These are phyloP conservation scores for Glareola pratincola DNA, from an alignment of 2,113 vertebrate species.

Conservation along the genomic window DNA sequence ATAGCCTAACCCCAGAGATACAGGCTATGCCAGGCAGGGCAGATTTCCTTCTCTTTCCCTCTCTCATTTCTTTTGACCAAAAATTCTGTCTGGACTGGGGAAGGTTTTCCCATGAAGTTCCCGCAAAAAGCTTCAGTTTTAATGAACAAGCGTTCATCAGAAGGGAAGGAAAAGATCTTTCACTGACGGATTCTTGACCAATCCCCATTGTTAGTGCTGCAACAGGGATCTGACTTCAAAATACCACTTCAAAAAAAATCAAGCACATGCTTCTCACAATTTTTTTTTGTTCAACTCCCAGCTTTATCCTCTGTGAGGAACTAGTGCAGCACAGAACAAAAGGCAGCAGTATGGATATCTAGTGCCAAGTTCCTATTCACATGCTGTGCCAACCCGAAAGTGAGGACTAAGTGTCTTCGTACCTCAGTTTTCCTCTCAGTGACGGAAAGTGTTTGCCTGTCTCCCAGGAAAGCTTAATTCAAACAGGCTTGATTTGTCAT, in stretches of 20 bases:
- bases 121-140: conserved; percentile 37
- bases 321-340: not conserved
- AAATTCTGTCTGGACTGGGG: not conserved
- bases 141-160: conserved; percentile 11
- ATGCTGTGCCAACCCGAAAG: not conserved
- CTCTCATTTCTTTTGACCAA: conserved; percentile 17
- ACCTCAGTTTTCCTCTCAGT: not conserved
- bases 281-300: not conserved
- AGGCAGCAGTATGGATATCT: not conserved
- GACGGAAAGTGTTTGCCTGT: not conserved
- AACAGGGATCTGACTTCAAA: not conserved
- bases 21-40: not conserved
- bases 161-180: not conserved
- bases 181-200: not conserved
- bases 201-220: not conserved
- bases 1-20: not conserved
- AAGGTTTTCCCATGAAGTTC: conserved; percentile 31
- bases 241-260: not conserved
- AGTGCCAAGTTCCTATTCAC: not conserved
- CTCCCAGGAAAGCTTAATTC: not conserved
- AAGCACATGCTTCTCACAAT: not conserved
- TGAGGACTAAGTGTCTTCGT: conserved; percentile 6
- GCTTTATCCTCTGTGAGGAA: not conserved
- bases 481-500: not conserved
- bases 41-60: not conserved